Conservation (phyloP, 2,113 vertebrate genomes). For the Steatornis caripensis region DNA sequence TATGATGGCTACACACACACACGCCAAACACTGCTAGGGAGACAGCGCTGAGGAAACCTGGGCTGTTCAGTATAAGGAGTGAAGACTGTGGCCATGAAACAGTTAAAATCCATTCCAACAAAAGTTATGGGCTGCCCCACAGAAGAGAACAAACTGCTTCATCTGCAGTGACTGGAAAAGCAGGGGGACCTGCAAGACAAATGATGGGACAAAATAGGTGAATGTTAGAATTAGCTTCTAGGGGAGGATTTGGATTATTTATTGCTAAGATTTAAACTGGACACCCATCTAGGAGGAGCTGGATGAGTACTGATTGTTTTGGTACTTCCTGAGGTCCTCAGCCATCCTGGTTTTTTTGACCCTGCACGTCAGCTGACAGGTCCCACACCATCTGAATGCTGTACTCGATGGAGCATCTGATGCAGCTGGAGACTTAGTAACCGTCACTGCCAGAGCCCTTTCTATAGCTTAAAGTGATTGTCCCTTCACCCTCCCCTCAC, state of each 20-base stretch:
- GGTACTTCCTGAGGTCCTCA: neutral
- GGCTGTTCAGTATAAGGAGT: neutral
- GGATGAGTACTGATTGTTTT: fast-evolving
- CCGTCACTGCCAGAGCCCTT: neutral
- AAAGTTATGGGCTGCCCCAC: neutral
- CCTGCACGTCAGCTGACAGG: neutral
- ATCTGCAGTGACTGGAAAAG: neutral
- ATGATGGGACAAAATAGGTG: neutral
- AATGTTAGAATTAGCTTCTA: neutral
- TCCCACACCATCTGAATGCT: neutral
- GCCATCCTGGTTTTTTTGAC: neutral
- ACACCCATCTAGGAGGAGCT: neutral
- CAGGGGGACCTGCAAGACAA: neutral
- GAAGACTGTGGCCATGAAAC: neutral
- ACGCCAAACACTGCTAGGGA: neutral
- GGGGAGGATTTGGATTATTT: neutral
- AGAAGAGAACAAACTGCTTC: neutral
- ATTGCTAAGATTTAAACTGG: neutral
- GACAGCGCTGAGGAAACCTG: neutral
- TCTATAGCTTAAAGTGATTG: neutral
- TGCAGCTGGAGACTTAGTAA: neutral
- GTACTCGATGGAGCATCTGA: fast-evolving
- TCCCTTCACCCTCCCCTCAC: neutral
- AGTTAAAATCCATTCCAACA: neutral
- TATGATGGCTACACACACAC: fast-evolving